Base-by-base conservation (phyloP, 1,140 invertebrate species). In the Conus ventricosus region DNA sequence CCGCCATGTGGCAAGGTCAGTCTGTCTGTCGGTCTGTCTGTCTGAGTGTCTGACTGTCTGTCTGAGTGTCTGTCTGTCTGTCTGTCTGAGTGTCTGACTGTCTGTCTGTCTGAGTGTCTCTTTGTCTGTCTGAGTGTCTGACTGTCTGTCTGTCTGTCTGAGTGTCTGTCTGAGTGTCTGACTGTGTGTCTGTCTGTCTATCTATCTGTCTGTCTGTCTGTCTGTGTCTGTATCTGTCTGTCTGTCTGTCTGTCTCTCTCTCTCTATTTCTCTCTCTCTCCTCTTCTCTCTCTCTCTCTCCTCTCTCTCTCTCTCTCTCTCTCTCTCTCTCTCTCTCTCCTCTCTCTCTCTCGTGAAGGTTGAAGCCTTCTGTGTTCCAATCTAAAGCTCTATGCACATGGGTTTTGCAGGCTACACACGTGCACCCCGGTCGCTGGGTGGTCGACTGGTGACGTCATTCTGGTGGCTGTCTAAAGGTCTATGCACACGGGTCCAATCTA, bases 1-100 rank as follows among this genome's bases (percentile, higher is more conserved):
- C 92, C 8, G 57, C 91, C 17, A 88, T 91, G 15, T 92, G 91
- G 90, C 94, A 94, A 92, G 94, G 94, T 94, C 86, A 55, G 89
- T 53, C 5, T 78, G 25, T 78, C 7, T 39, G 11, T 25, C n/a
- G 8, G 76, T 80, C 27, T 51, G 76, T 80, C 8, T 27, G 25
- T 27, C 25, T 80, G 76, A 25, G 7, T 80, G n/a, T 80, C 76
- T 76, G 71, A 23, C 71, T 76, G 76, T 78, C 10, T 78, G 76
- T 51, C 25, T 39, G 76, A 51, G 1, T 78, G 76, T 78, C 25
- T 78, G 25, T 78, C 25, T 78, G 20, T 75, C 13, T 75, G 20
- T 75, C 7, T 75, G 13, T 75, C 71, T 75, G 13, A 17, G 4
- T 75, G 13, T 5, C n/a, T 75, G 7, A 17, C 71, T 75, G 13